phyloP scores from a whole-genome alignment of 2,888 invertebrate species.

The Oligia fasciuncula region DNA sequence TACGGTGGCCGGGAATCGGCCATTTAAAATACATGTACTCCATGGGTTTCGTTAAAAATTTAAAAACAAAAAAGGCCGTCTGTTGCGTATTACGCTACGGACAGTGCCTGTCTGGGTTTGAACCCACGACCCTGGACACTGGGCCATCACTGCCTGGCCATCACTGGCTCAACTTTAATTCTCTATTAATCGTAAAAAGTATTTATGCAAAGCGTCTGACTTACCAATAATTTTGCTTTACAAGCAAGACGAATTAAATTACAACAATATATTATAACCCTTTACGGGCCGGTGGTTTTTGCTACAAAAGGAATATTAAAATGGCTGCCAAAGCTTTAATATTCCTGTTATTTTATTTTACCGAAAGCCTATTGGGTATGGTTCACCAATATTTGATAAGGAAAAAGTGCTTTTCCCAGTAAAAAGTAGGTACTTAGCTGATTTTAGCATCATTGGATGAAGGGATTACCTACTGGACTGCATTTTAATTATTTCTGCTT shows the following conservation, averaged over 20 bases:
- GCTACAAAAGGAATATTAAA: slow-evolving; percentile 59
- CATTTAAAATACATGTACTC: no score
- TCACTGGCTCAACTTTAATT: not conserved
- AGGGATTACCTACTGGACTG: not conserved
- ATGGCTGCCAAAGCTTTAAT: slow-evolving; percentile 25
- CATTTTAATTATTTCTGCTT: not conserved
- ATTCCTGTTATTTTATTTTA: slow-evolving; percentile 33
- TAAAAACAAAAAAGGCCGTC: not conserved
- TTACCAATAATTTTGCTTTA: slow-evolving; percentile 29
- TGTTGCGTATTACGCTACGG: not conserved
- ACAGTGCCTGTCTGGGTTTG: no score
- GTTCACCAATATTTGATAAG: slow-evolving; percentile 14
- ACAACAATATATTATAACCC: slow-evolving; percentile 57
- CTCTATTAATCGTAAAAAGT: not conserved
- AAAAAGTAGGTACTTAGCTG: not conserved
- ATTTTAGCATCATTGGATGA: not conserved
- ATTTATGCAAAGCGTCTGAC: not conserved
- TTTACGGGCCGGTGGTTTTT: slow-evolving; percentile 59
- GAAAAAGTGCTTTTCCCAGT: slow-evolving; percentile 3
- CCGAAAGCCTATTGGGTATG: not conserved
- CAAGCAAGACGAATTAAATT: slow-evolving; percentile 53
- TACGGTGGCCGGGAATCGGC: no score
- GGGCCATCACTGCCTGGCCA: not conserved
- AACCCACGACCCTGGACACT: not conserved
- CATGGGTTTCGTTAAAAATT: not conserved